Evolutionary conservation across 2,888 invertebrate species (phyloP), one percentile per base, ranked within the genome.

Genomic region (Tridacna gigas): DNA sequence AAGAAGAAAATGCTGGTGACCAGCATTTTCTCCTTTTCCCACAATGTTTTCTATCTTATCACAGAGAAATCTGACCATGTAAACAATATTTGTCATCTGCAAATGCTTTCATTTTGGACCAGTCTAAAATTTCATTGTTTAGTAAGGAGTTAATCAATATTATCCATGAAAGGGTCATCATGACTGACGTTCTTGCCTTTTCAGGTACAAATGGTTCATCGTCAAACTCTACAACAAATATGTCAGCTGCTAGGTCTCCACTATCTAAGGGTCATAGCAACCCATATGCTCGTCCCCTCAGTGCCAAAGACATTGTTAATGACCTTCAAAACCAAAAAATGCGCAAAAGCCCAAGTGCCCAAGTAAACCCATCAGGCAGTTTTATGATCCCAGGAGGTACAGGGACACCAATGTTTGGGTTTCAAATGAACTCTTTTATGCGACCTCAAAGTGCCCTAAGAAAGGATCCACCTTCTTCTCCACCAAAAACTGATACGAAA

Each of bases 261-360:
- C n/a, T 78, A 11, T 47, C 80, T 26, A 83, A 71, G 74, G 86
- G 85, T 18, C 84, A 88, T 48, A 79, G 82, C 15, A 92, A 92
- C 79, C 92, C 93, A 0, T 93, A 92, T 84, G 86, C 90, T 25
- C 89, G 93, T 74, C 94, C 94, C 11, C 84, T 93, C 13, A 94
- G 93, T 92, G 93, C 94, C 80, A 92, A 92, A 83, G 93, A 94
- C 76, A 90, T 91, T 76, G 91, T 89, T 15, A 88, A 86, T 83
- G 90, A 90, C 65, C 69, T 90, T 28, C 89, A 88, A 37, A 82
- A 80, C 28, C 86, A 84, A 66, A 87, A 86, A 60, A 79, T 85
- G 12, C 88, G 88, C 66, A 90, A 88, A 63, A 87, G 81, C 11
- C 84, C 87, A 28, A 89, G 86, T 79, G 73, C 75, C 15, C 85